A percentile compares a stretch with the other conserved stretches of the same genome.
Evolutionary conservation across 2,113 vertebrate species (phyloP).

Genomic region (Vulpes vulpes): DNA sequence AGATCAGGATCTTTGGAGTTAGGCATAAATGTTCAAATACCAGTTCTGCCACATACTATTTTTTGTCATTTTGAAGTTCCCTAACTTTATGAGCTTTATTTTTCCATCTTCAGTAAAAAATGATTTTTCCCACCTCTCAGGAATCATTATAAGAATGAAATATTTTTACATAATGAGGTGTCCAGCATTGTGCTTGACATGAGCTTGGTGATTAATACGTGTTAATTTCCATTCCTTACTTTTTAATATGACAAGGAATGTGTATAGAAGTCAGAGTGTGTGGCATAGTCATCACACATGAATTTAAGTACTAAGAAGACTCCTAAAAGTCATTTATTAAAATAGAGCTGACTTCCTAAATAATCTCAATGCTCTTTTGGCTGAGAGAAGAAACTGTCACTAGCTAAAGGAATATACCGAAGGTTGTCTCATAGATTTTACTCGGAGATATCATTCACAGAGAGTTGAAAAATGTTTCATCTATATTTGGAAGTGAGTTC

Average conservation of each 20-base stretch:
- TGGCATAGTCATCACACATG: neutral
- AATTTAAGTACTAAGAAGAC: neutral
- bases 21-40: neutral
- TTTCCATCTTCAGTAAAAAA: neutral
- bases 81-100: neutral
- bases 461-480: conserved; percentile 41
- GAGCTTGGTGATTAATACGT: conserved; percentile 42
- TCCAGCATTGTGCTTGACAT: neutral
- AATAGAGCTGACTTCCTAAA: neutral
- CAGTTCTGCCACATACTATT: neutral
- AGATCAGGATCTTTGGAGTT: neutral
- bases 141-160: neutral
- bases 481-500: conserved; percentile 50
- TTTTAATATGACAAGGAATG: conserved; percentile 50
- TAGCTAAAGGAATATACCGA: neutral
- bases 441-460: neutral
- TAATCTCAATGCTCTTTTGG: neutral
- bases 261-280: neutral
- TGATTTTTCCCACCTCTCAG: neutral
- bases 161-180: conserved; percentile 40
- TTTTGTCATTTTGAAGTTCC: neutral
- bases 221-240: neutral
- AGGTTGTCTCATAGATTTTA: neutral
- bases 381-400: neutral
- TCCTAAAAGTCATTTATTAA: neutral